Base-by-base conservation (phyloP, 2,888 invertebrate species). In the Drosophila eohydei region DNA sequence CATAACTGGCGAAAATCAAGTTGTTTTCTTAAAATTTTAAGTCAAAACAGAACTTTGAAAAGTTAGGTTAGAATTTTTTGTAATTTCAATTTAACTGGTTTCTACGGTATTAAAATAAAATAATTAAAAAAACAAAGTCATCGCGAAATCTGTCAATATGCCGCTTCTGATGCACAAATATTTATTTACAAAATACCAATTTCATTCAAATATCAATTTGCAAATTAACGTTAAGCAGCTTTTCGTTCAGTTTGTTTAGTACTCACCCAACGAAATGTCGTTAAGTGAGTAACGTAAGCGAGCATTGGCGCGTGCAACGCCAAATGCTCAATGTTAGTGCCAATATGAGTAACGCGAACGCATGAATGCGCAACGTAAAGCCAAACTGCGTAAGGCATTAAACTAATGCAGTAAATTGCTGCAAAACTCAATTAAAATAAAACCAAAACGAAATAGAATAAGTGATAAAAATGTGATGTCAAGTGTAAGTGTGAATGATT, bases 391-490 rank as follows among this genome's bases (percentile, higher is more conserved):
- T 62, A 75, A 75, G 62, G 70, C 59, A 79, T 54, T 51, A 66
- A 77, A 64, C 67, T 64, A 80, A 64, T 63, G 80, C 80, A 67
- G 80, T 67, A 71, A 55, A 79, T 77, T 79, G 71, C 67, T 78
- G 80, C 77, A 80, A 78, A 79, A 80, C 46, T 68, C 51, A 26
- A 62, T 50, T 30, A 51, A 74, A 62, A 54, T 40, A 57, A 63
- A 50, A 62, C 56, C 46, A 43, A 58, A 66, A 69, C 61, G 43
- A 73, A 72, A 52, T 77, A 77, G 63, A 51, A 58, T 77, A 72
- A 73, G 85, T 83, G 85, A 81, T 84, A 69, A 81, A 84, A 83
- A 84, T 88, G 89, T 84, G 87, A 84, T 84, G 81, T 71, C 78
- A 80, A 82, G 78, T 83, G 83, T 84, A 77, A 88, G 89, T 86